phyloP scores from a whole-genome alignment of 92 coral and sea anemone genomes.

The Umimayanthus kanabou region DNA sequence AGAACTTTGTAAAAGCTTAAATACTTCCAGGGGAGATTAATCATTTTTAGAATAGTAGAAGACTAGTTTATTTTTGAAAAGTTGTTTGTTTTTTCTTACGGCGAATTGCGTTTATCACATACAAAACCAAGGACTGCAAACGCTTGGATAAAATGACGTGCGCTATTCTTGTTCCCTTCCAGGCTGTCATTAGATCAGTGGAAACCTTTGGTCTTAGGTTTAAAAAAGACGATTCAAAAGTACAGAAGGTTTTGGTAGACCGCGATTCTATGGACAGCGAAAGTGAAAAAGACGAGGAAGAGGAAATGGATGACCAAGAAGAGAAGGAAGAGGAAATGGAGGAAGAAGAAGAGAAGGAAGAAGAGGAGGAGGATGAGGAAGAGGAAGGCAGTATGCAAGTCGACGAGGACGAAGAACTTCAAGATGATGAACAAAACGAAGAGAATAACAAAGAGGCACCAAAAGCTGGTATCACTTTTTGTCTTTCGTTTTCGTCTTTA shows the following conservation, averaged over 20 bases:
- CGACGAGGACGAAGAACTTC: not conserved
- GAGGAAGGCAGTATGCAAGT: not conserved
- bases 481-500: no score
- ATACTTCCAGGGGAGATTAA: no score
- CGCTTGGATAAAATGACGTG: not conserved
- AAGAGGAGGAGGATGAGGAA: conserved; percentile 17
- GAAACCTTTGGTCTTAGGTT: conserved; percentile 20
- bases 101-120: no score
- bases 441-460: not conserved
- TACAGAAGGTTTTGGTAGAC: not conserved
- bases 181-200: conserved; percentile 29
- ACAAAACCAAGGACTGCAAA: no score
- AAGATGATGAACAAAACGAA: not conserved
- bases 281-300: not conserved
- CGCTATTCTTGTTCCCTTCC: not conserved
- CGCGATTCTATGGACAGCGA: conserved; percentile 2
- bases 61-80: no score
- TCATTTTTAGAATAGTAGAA: no score
- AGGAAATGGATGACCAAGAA: not conserved
- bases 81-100: no score
- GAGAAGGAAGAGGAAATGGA: not conserved
- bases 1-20: no score
- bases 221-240: not conserved
- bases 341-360: not conserved
- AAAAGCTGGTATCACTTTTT: not conserved